Conservation (phyloP, 2,113 vertebrate species). For the Percina caprodes region DNA sequence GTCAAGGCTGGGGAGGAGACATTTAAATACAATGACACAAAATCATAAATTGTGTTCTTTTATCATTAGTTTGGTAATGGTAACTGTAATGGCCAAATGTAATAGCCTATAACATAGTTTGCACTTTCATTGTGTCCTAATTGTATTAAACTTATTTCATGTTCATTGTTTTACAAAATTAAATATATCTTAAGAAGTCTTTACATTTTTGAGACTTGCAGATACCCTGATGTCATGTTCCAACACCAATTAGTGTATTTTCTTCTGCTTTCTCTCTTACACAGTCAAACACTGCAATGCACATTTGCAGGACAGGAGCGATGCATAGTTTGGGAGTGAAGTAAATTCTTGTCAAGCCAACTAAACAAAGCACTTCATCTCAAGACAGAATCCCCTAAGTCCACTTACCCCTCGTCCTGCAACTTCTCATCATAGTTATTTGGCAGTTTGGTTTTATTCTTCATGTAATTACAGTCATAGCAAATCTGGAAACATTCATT, state of each 20-base stretch:
- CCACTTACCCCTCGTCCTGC: conserved; percentile 35
- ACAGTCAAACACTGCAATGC: conserved; percentile 14
- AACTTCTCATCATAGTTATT: conserved; percentile 44
- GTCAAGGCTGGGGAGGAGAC: not conserved
- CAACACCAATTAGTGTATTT: not conserved
- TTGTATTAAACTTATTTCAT: not conserved
- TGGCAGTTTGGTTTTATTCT: conserved; percentile 66
- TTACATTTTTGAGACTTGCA: not conserved
- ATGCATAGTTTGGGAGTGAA: conserved; percentile 43
- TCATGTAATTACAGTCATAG: conserved; percentile 63
- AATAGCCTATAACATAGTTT: not conserved
- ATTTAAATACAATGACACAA: not conserved
- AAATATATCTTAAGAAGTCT: conserved; percentile 3
- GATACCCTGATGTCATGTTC: conserved; percentile 6
- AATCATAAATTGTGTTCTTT: not conserved
- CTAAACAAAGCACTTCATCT: conserved; percentile 64
- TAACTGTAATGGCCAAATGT: not conserved
- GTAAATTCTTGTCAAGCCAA: conserved; percentile 69
- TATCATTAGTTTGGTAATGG: not conserved
- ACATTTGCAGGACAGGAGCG: conserved; percentile 40
- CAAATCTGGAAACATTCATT: conserved; percentile 67
- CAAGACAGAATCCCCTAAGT: conserved; percentile 50
- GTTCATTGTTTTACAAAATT: not conserved
- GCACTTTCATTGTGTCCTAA: not conserved
- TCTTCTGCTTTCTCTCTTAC: conserved; percentile 20